Percentiles rank a stretch among this genome's conserved stretches.
Conservation (phyloP, 2,113 vertebrate genomes). For the Trinectes maculatus region DNA sequence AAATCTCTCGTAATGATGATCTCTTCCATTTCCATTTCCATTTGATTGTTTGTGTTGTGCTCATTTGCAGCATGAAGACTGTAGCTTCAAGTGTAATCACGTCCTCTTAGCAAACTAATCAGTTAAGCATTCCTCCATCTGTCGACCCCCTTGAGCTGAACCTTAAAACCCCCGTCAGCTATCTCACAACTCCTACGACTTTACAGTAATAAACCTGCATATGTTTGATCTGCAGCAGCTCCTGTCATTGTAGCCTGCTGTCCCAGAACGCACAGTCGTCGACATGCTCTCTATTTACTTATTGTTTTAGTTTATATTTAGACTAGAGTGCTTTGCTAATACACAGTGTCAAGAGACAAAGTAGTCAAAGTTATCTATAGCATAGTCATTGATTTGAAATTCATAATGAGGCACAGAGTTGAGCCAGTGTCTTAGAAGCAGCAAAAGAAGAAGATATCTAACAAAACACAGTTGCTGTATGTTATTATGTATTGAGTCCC, state of each 20-base stretch:
- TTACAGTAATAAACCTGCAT: constrained; percentile 14
- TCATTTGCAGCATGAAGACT: constrained; percentile 31
- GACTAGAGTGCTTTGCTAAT: background rate
- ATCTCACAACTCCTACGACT: constrained; percentile 40
- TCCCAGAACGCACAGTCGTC: constrained; percentile 6
- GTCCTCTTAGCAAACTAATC: constrained; percentile 62
- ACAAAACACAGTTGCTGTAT: too few relatives aligned
- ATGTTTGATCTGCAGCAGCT: constrained; percentile 29
- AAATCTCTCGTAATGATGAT: constrained; percentile 23
- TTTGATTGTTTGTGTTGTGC: constrained; percentile 7
- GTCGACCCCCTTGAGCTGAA: constrained; percentile 41
- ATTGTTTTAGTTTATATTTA: background rate
- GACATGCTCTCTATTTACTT: background rate
- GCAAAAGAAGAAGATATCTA: background rate
- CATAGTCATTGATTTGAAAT: constrained; percentile 1
- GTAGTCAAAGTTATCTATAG: constrained; percentile 3
- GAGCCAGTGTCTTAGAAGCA: background rate
- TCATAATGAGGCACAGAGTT: constrained; percentile 1
- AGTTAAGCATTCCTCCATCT: constrained; percentile 72
- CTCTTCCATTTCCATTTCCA: constrained; percentile 47
- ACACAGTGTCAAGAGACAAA: background rate
- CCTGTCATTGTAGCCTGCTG: constrained; percentile 9
- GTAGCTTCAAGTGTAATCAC: constrained; percentile 49
- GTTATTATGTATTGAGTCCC: background rate
- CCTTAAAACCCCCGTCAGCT: constrained; percentile 36